Base-by-base conservation (phyloP, 2,888 invertebrate genomes). In the Ennomos quercinarius region DNA sequence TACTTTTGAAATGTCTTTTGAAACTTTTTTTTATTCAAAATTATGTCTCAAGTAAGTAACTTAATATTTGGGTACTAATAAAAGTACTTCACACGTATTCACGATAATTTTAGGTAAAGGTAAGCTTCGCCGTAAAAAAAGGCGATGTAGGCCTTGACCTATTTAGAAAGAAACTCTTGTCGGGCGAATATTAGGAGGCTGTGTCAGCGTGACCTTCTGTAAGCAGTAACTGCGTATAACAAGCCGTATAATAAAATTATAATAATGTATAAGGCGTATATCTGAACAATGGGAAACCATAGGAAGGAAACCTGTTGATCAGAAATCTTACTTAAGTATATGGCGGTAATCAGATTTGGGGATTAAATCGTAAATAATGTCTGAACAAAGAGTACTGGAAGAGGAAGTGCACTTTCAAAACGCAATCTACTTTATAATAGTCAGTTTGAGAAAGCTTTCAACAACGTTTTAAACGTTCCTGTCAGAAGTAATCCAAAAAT, bases 281-380 rank as follows among this genome's bases (percentile, higher is more conserved):
- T 11, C 10, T 13, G 45, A 10, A n/a, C 13, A 17, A 56, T 51
- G 13, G 10, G 53, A 58, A 54, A 42, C 49, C 40, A 37, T 50
- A 54, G 13, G 9, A 48, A 45, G n/a, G n/a, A 44, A 45, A 60
- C 55, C 60, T 61, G 55, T 61, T 56, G 55, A 59, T 46, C 36
- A 46, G 6, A 47, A 38, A 27, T 48, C 34, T 39, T 39, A 36
- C 48, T 17, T 17, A 47, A 10, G 35, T 42, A 11, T 41, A 8
- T 41, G 11, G 10, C 27, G 17, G 39, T 53, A 44, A 48, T 48
- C 12, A 9, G 11, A 58, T 48, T 39, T 36, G 27, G 10, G 11
- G 45, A 11, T 36, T 36, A 34, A 44, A 10, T 27, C 6, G 27
- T 27, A 27, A 27, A 27, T 27, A 6, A 44, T 44, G 44, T n/a